Base-by-base conservation (phyloP, 1,140 invertebrate species). In the Ostrea edulis region DNA sequence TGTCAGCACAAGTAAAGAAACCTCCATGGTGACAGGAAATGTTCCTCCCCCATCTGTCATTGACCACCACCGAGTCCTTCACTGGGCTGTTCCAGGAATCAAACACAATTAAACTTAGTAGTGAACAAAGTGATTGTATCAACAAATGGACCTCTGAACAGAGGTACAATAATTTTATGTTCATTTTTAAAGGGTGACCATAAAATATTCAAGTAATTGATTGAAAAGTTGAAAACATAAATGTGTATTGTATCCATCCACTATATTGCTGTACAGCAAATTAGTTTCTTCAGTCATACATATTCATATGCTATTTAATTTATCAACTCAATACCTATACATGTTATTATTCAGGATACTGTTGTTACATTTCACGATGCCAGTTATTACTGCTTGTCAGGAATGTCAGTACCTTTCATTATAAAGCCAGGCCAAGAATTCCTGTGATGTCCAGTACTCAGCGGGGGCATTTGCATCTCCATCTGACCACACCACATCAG, bases 401-500 rank as follows among this genome's bases (percentile, higher is more conserved):
- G 35, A 14, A 35, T 35, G 14, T 51, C n/a, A 81, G 25, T 84
- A 95, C 95, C 98, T 99, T 5, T 98, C 97, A 94, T 99, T 99
- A 92, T 98, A 99, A 0, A 99, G 95, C 98, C 98, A 99, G 14
- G 98, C 97, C 2, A 99, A 95, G 90, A 96, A 96, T 55, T 95
- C 93, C 54, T 91, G 95, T 4, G 93, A 93, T 54, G 94, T 95
- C 96, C 96, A 99, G 91, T 99, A 99, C 0, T 95, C 95, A 29
- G 87, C 85, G 25, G 77, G n/a, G 12, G 44, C 55, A 1, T 82
- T 52, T 35, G 65, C 82, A 12, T 96, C 96, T 7, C 98, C 98
- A 95, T 99, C 98, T 0, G 98, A 97, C 98, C 98, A 99, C 25
- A 99, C 94, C 0, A 99, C 95, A 86, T 98, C 97, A 0, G 98